Percentiles rank a stretch among this genome's conserved stretches.
Conservation (phyloP, 2,797 vertebrate species). For the Lateolabrax maculatus region DNA sequence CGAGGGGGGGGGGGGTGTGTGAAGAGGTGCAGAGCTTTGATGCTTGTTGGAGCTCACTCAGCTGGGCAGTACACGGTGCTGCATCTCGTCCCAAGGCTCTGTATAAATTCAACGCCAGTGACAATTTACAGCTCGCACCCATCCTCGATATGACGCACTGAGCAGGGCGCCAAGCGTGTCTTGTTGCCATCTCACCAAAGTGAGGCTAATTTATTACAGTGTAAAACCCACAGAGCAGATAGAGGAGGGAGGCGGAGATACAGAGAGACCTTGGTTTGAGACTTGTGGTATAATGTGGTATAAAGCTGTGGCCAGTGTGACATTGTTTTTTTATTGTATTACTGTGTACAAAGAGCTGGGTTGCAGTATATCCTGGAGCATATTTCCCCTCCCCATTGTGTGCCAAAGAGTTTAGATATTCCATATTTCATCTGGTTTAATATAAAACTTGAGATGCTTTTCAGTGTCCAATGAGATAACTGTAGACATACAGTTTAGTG, state of each 20-base stretch:
- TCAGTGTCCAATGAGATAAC: constrained; percentile 24
- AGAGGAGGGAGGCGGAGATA: constrained; percentile 28
- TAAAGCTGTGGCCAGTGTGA: constrained; percentile 58
- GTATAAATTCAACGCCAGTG: constrained; percentile 82
- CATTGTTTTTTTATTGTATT: constrained; percentile 53
- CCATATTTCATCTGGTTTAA: constrained; percentile 21
- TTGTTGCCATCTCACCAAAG: constrained; percentile 77
- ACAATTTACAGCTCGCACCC: constrained; percentile 83
- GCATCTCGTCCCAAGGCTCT: constrained; percentile 78
- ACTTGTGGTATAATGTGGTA: constrained; percentile 54
- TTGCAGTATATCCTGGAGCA: constrained; percentile 9
- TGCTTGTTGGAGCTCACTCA: constrained; percentile 79
- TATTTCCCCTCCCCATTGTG: neutral
- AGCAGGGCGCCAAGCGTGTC: constrained; percentile 72
- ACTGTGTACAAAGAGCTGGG: constrained; percentile 16
- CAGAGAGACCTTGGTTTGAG: constrained; percentile 64
- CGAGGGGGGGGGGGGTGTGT: neutral
- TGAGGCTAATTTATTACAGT: constrained; percentile 84
- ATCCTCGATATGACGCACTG: constrained; percentile 74
- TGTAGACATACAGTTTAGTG: constrained; percentile 7
- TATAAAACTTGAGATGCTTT: constrained; percentile 29
- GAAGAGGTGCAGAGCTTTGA: constrained; percentile 57
- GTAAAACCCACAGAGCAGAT: constrained; percentile 74
- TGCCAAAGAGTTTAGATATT: constrained; percentile 24
- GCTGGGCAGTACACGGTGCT: constrained; percentile 69